phyloP scores from a whole-genome alignment of 2,888 invertebrate species.

The Ochropleura leucogaster region DNA sequence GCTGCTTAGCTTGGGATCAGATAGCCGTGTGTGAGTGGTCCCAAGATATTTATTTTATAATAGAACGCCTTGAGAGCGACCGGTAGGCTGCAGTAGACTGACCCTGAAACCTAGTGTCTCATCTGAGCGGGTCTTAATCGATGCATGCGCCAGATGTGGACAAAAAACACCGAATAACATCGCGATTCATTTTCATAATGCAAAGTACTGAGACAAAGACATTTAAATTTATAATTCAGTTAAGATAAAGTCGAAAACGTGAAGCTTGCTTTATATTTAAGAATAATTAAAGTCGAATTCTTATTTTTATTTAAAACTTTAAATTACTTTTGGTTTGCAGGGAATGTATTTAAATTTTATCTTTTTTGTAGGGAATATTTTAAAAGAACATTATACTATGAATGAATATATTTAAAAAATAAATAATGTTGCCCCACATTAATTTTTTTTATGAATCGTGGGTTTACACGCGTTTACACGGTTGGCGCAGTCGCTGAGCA shows the following conservation, averaged over 20 bases:
- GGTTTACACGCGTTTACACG: too few species aligned
- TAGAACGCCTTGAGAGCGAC: too few species aligned
- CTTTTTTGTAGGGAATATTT: not conserved
- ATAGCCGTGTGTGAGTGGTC: too few species aligned
- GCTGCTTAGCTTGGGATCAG: too few species aligned
- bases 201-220: conserved; percentile 71
- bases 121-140: conserved; percentile 56
- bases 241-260: conserved; percentile 66
- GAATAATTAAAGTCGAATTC: conserved; percentile 56
- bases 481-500: too few species aligned
- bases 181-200: conserved; percentile 73
- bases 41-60: too few species aligned
- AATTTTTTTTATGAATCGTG: too few species aligned
- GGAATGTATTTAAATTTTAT: conserved; percentile 15
- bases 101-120: not conserved
- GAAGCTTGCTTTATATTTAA: conserved; percentile 59
- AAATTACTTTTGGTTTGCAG: conserved; percentile 21
- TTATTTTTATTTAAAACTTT: conserved; percentile 41
- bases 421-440: too few species aligned
- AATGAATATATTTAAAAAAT: too few species aligned
- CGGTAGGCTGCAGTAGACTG: too few species aligned
- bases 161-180: conserved; percentile 68
- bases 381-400: not conserved
- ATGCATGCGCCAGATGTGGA: conserved; percentile 70
- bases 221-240: conserved; percentile 79